Conservation (phyloP, 2,797 vertebrate species). For the Characodon lateralis region DNA sequence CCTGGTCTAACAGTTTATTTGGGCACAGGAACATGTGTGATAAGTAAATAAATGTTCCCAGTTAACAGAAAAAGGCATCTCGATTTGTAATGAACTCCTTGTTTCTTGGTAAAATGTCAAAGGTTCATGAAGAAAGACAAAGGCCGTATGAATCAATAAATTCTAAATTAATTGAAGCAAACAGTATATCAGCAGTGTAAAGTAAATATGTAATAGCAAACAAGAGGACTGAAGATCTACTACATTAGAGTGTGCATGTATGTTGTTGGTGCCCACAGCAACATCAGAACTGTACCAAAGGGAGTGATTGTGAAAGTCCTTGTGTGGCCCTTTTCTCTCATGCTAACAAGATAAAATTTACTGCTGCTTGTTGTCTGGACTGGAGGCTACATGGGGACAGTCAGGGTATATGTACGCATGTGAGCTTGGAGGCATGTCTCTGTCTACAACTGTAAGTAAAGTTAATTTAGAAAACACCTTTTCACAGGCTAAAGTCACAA, state of each 20-base stretch:
- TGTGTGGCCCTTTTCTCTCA: constrained; percentile 71
- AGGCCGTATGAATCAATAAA: constrained; percentile 16
- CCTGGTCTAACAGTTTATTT: constrained; percentile 15
- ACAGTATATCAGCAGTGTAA: constrained; percentile 29
- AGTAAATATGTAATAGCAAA: constrained; percentile 28
- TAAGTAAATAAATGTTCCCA: constrained; percentile 3
- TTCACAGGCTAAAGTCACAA: too few species aligned
- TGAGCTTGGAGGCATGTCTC: constrained; percentile 11
- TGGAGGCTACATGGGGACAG: constrained; percentile 50
- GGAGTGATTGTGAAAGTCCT: constrained; percentile 50
- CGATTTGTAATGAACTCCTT: background rate
- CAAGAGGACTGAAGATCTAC: constrained; percentile 11
- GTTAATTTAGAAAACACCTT: too few species aligned
- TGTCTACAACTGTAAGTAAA: constrained; percentile 17
- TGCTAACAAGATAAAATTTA: constrained; percentile 61
- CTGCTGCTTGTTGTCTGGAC: constrained; percentile 46
- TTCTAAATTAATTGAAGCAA: constrained; percentile 10
- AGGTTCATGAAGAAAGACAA: background rate
- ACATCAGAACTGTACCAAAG: constrained; percentile 51
- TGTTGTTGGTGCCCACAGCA: constrained; percentile 49
- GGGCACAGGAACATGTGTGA: background rate
- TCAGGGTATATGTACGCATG: background rate
- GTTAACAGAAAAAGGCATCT: background rate
- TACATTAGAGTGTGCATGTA: constrained; percentile 24
- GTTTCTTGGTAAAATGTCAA: background rate